Evolutionary conservation across 2,113 vertebrate species (phyloP).

Genomic region (Axis porcinus): DNA sequence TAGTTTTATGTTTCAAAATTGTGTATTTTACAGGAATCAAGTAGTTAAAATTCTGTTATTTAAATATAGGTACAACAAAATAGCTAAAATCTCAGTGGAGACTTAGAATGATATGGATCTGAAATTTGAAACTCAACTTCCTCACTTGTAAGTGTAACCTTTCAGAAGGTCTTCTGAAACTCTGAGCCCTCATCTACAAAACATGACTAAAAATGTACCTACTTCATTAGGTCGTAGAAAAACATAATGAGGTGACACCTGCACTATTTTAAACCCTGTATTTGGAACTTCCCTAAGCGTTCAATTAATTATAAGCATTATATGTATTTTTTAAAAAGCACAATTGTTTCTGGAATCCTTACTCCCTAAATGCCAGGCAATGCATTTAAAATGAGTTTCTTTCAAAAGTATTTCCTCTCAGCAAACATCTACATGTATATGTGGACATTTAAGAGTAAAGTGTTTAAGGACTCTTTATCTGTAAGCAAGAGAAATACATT

Average conservation of each 20-base stretch:
- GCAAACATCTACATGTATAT: neutral
- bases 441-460: too few species aligned
- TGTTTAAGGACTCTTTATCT: neutral
- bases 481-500: neutral
- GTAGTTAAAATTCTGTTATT: neutral
- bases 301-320: neutral
- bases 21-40: neutral
- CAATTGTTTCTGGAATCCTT: neutral
- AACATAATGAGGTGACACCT: neutral
- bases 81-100: neutral
- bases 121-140: neutral
- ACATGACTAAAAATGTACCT: neutral
- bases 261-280: neutral
- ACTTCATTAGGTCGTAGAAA: neutral
- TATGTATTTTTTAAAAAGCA: neutral
- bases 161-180: neutral
- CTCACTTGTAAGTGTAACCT: neutral
- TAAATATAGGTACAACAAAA: neutral
- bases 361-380: neutral
- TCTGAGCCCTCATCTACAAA: neutral
- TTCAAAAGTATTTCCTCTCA: neutral
- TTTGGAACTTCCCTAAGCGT: neutral
- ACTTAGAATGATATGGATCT: neutral
- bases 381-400: neutral
- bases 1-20: neutral